Evolutionary conservation across 2,113 vertebrate species (phyloP).

Genomic region (Rhea pennata): DNA sequence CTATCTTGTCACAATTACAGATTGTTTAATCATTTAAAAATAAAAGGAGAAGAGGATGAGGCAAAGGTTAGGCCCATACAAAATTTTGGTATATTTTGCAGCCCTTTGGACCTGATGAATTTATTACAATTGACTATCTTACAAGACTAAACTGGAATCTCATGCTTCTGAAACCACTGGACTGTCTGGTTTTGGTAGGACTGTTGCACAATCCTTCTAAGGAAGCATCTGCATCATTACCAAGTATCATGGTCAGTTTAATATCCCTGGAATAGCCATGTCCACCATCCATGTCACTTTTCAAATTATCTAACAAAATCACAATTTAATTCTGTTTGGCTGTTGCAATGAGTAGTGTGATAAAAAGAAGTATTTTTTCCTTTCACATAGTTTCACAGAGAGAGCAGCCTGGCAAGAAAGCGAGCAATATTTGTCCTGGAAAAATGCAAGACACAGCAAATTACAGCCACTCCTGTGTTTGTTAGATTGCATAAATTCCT

Average conservation of each 20-base stretch:
- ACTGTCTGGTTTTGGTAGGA: background rate
- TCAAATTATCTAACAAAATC: background rate
- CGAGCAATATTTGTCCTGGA: slow-evolving; percentile 32
- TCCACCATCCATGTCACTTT: background rate
- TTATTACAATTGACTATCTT: background rate
- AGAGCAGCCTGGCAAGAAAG: slow-evolving; percentile 47
- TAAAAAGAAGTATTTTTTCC: background rate
- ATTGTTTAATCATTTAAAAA: background rate
- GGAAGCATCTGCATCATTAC: background rate
- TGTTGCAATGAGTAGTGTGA: background rate
- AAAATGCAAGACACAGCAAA: slow-evolving; percentile 48
- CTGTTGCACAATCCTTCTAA: background rate
- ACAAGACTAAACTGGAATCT: background rate
- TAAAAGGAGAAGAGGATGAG: too few relatives aligned
- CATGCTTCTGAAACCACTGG: background rate
- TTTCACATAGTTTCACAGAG: slow-evolving; percentile 28
- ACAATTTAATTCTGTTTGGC: slow-evolving; percentile 25
- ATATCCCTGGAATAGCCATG: background rate
- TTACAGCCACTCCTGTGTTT: slow-evolving; percentile 33
- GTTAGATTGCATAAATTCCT: slow-evolving; percentile 39
- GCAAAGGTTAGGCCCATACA: too few relatives aligned
- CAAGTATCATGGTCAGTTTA: background rate
- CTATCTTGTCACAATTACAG: background rate
- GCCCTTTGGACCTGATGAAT: background rate
- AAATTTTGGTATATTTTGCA: background rate